A percentile compares a stretch with the other conserved stretches of the same genome.
phyloP scores from a whole-genome alignment of 2,113 vertebrate species.

The Anoplopoma fimbria region DNA sequence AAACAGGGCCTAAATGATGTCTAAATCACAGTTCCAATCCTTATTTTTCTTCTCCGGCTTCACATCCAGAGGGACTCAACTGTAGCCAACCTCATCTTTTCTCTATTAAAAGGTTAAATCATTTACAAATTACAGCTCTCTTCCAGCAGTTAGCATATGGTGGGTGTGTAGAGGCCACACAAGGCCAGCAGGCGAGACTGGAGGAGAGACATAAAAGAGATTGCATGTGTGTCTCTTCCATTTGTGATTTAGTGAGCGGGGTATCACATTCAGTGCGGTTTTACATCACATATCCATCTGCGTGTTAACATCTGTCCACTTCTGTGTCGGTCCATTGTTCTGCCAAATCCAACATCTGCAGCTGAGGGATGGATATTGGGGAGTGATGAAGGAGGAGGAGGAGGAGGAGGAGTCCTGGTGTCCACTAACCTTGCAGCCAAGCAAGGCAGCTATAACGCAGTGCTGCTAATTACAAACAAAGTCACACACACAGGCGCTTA shows the following conservation, averaged over 20 bases:
- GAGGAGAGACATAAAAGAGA: conserved; percentile 46
- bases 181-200: conserved; percentile 55
- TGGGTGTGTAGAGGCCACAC: conserved; percentile 57
- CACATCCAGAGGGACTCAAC: conserved; percentile 60
- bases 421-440: conserved; percentile 46
- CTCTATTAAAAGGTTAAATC: conserved; percentile 78
- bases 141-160: conserved; percentile 71
- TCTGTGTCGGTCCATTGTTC: neutral
- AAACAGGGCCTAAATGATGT: conserved; percentile 69
- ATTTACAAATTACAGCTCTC: conserved; percentile 76
- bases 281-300: conserved; percentile 29
- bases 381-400: neutral
- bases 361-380: neutral
- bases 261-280: conserved; percentile 8
- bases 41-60: conserved; percentile 57
- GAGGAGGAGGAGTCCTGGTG: conserved; percentile 7
- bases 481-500: conserved; percentile 16
- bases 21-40: conserved; percentile 63
- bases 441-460: conserved; percentile 40
- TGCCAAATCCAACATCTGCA: conserved; percentile 58
- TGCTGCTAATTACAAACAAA: conserved; percentile 63
- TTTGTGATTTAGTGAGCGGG: neutral
- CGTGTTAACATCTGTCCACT: conserved; percentile 50
- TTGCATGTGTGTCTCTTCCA: conserved; percentile 17
- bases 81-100: conserved; percentile 67